Conservation (phyloP, 2,888 invertebrate genomes). For the Malthinus seriepunctatus region DNA sequence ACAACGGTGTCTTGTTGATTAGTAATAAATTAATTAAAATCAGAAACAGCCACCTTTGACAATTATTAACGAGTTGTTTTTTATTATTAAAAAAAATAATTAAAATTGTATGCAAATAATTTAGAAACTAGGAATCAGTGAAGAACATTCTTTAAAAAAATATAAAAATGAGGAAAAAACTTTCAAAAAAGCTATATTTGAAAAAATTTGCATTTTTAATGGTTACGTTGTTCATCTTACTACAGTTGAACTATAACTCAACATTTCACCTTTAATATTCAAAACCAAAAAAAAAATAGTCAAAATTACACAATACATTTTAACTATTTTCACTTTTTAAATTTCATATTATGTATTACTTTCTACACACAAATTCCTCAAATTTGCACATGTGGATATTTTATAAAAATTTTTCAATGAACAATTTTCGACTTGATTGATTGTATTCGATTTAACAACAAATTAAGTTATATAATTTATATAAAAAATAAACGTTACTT, state of each 20-base stretch:
- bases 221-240: neutral
- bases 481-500: no score
- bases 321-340: slow-evolving; percentile 1
- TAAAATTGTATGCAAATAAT: slow-evolving; percentile 2
- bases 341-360: neutral
- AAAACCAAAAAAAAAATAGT: neutral
- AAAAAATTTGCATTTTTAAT: slow-evolving; percentile 1
- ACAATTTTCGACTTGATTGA: no score
- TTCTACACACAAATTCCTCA: neutral
- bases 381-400: neutral
- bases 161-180: neutral
- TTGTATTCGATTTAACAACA: no score
- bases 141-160: neutral
- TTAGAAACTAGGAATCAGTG: slow-evolving; percentile 1
- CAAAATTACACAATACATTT: neutral
- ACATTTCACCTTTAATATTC: slow-evolving; percentile 1
- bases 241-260: neutral
- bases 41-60: no score
- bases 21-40: no score
- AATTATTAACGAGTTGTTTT: no score
- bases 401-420: no score
- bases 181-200: slow-evolving; percentile 3
- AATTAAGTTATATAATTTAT: no score
- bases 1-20: no score
- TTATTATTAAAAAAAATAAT: no score